Evolutionary conservation across 2,797 vertebrate species (phyloP).

Genomic region (Sebastes vulpes): DNA sequence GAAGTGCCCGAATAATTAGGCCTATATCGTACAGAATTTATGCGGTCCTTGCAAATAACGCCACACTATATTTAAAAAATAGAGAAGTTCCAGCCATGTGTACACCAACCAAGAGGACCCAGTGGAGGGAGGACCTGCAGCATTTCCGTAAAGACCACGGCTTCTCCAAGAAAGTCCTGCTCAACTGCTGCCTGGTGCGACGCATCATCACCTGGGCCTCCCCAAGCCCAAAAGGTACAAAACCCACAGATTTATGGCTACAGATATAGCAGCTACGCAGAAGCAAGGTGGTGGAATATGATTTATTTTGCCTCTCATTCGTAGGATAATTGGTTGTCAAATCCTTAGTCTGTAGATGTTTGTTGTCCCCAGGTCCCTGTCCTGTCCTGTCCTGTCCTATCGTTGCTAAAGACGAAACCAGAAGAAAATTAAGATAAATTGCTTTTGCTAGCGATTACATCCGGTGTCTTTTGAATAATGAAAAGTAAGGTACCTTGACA

Average conservation of each 20-base stretch:
- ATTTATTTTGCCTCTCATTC: background rate
- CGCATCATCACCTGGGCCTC: constrained; percentile 87
- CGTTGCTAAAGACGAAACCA: background rate
- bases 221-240: constrained; percentile 87
- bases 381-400: background rate
- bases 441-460: background rate
- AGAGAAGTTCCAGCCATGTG: constrained; percentile 77
- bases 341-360: background rate
- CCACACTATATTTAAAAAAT: constrained; percentile 51
- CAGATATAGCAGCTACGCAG: background rate
- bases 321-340: background rate
- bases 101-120: constrained; percentile 78
- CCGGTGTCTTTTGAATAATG: background rate
- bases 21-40: background rate
- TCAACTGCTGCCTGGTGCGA: constrained; percentile 90
- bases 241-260: background rate
- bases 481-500: background rate
- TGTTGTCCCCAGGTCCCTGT: background rate
- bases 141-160: constrained; percentile 82
- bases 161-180: constrained; percentile 87
- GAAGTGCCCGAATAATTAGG: background rate
- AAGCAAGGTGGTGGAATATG: background rate
- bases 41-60: background rate
- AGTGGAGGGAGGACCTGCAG: constrained; percentile 85
- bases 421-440: background rate